These are phyloP conservation scores for Chromoteleia sp. DNA, from an alignment of 2,888 invertebrate species.

Conservation along the genomic window DNA sequence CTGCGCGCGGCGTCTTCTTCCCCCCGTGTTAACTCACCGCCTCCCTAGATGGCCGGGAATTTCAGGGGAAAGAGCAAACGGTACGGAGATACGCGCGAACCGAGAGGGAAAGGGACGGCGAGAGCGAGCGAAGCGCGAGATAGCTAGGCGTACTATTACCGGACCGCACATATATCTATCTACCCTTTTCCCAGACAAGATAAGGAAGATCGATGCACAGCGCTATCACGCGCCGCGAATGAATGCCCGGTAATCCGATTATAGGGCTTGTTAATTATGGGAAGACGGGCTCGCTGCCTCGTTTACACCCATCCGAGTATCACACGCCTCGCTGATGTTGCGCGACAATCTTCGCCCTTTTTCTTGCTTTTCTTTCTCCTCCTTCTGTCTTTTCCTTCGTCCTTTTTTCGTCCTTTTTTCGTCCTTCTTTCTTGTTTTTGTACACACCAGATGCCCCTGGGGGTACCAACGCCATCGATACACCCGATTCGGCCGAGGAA, in stretches of 20 bases:
- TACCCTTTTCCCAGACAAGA: conserved; percentile 66
- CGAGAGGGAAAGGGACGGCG: conserved; percentile 1
- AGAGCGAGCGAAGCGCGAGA: conserved; percentile 51
- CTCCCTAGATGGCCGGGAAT: conserved; percentile 62
- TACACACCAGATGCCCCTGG: conserved; percentile 13
- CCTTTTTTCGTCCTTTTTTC: neutral
- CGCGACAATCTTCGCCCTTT: conserved; percentile 64
- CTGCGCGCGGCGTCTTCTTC: conserved; percentile 40
- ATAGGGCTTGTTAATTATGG: conserved; percentile 70
- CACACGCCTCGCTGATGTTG: conserved; percentile 58
- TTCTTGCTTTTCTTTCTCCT: conserved; percentile 3
- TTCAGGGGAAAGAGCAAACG: conserved; percentile 22
- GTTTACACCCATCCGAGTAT: conserved; percentile 71
- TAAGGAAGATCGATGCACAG: conserved; percentile 68
- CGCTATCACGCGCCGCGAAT: conserved; percentile 68
- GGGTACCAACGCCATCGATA: conserved; percentile 13
- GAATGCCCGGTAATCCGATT: conserved; percentile 68
- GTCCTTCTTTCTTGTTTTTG: conserved; percentile 17
- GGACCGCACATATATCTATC: conserved; percentile 67
- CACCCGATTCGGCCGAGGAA: conserved; percentile 2
- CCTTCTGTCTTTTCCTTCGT: conserved; percentile 9
- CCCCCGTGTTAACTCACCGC: no score
- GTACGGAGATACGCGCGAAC: conserved; percentile 30
- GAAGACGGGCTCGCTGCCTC: conserved; percentile 67
- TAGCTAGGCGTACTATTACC: conserved; percentile 69